phyloP scores from a whole-genome alignment of 2,888 invertebrate genomes.

The Julus scanicus region DNA sequence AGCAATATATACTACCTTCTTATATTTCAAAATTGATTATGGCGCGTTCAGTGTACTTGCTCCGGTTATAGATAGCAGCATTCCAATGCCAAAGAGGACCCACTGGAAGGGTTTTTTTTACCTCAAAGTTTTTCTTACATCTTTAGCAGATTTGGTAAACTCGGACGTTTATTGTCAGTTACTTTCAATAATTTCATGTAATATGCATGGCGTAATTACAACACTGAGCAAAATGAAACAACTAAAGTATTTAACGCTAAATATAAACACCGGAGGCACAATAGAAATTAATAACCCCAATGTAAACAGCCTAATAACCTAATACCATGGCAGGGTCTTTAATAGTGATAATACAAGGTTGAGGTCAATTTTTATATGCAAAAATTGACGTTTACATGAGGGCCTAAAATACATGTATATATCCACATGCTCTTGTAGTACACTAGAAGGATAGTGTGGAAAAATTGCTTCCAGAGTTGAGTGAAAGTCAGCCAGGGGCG shows the following conservation, averaged over 20 bases:
- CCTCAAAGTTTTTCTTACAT: background rate
- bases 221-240: background rate
- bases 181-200: background rate
- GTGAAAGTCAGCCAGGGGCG: too few relatives aligned
- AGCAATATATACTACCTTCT: conserved; percentile 17
- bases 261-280: background rate
- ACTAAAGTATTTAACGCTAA: background rate
- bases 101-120: background rate
- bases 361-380: background rate
- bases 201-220: background rate
- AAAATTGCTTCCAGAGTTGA: too few relatives aligned
- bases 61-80: background rate
- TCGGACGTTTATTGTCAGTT: background rate
- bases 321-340: background rate
- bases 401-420: too few relatives aligned
- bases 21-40: conserved; percentile 9
- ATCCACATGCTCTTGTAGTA: too few relatives aligned
- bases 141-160: background rate
- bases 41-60: background rate
- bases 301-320: background rate
- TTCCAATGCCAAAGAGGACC: background rate
- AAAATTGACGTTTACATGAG: background rate
- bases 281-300: background rate
- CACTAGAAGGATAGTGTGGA: too few relatives aligned
- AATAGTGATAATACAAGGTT: background rate